A percentile compares a stretch with the other conserved stretches of the same genome.
phyloP scores from a whole-genome alignment of 1,140 invertebrate species.

The Goniozus legneri region DNA sequence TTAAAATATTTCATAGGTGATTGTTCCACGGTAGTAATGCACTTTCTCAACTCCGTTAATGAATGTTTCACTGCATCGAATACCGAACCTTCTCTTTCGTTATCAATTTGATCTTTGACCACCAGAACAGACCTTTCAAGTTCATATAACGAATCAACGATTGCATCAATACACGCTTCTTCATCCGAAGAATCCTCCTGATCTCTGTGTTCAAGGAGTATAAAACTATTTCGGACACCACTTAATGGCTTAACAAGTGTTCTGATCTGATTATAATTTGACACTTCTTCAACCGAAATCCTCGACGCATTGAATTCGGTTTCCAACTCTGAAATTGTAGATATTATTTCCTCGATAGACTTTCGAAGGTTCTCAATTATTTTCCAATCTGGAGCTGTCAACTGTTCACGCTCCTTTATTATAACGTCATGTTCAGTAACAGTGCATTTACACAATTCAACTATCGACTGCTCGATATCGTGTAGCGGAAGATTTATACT shows the following conservation, averaged over 20 bases:
- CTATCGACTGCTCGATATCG: constrained; percentile 33
- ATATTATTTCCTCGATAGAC: constrained; percentile 14
- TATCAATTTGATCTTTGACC: constrained; percentile 31
- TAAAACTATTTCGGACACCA: constrained; percentile 25
- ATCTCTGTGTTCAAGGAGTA: constrained; percentile 15
- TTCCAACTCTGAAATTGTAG: constrained; percentile 7
- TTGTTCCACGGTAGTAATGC: constrained; percentile 18
- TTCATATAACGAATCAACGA: constrained; percentile 24
- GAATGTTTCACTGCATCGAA: constrained; percentile 11
- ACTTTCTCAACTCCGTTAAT: constrained; percentile 15
- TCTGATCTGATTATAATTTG: constrained; percentile 12
- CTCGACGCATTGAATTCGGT: neutral
- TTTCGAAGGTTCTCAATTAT: constrained; percentile 16
- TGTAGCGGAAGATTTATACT: constrained; percentile 27
- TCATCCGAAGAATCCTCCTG: constrained; percentile 6
- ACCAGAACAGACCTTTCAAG: constrained; percentile 38
- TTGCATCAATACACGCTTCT: constrained; percentile 15
- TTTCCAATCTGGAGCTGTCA: constrained; percentile 9
- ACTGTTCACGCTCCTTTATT: neutral
- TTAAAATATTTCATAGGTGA: constrained; percentile 16
- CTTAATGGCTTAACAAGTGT: constrained; percentile 22
- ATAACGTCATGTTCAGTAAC: constrained; percentile 20
- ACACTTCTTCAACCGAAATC: neutral
- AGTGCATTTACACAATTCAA: constrained; percentile 25
- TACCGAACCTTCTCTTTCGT: constrained; percentile 11